Percentiles rank a stretch among this genome's conserved stretches.
Evolutionary conservation across 1,140 invertebrate species (phyloP).

Genomic region (Drosophila kohkoa): DNA sequence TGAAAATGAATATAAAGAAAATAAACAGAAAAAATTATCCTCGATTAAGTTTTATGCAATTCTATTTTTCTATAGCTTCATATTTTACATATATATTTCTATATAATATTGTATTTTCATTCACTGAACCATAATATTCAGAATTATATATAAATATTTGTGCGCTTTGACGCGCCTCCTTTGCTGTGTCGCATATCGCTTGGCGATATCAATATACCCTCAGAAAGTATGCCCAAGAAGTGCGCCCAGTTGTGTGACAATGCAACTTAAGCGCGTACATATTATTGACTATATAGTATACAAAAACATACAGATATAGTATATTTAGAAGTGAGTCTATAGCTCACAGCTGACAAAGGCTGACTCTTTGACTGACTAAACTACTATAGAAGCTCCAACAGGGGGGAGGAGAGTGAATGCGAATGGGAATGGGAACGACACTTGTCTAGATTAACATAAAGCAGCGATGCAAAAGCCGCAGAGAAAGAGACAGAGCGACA

Average conservation of each 20-base stretch:
- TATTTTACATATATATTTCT: not conserved
- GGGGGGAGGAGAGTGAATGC: not conserved
- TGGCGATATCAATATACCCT: not conserved
- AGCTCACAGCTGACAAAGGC: constrained; percentile 61
- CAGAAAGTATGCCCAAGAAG: constrained; percentile 17
- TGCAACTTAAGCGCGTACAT: constrained; percentile 14
- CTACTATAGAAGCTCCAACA: constrained; percentile 22
- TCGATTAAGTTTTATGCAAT: no score
- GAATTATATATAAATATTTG: no score
- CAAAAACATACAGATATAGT: constrained; percentile 5
- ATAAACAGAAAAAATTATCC: no score
- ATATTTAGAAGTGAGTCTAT: constrained; percentile 8
- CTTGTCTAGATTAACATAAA: constrained; percentile 74
- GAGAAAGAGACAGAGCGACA: constrained; percentile 6
- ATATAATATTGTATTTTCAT: not conserved
- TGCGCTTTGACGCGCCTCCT: not conserved
- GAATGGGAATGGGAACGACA: constrained; percentile 33
- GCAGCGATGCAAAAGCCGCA: constrained; percentile 51
- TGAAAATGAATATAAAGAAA: no score
- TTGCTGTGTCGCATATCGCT: not conserved
- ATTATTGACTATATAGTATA: constrained; percentile 30
- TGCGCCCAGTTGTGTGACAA: constrained; percentile 39
- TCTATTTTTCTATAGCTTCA: no score
- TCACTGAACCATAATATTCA: no score
- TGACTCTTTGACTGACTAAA: constrained; percentile 60